Base-by-base conservation (phyloP, 2,888 invertebrate genomes). In the Syrista parreyssii region DNA sequence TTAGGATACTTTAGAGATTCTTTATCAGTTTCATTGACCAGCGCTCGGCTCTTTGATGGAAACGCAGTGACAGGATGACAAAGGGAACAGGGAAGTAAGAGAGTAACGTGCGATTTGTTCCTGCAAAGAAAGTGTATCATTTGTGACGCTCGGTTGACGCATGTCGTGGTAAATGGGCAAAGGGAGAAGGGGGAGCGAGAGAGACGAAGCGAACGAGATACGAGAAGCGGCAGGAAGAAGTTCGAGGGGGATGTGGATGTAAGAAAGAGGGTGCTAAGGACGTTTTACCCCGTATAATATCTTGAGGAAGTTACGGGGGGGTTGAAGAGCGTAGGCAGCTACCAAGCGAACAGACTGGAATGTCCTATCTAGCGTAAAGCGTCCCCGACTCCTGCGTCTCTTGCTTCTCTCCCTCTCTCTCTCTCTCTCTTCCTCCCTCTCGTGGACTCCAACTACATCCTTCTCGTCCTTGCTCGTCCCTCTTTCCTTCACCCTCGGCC, bases 301-400 rank as follows among this genome's bases (percentile, higher is more conserved):
- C 40, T 40, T 15, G 23, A 40, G 40, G 40, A 40, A 40, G 40
- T 40, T 40, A 40, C 23, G 1, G 40, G 1, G 40, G 40, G 55
- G 23, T 6, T 55, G 55, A 55, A 23, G 55, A 55, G 23, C 23
- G 55, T 55, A 55, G 55, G 55, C 23, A 55, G 55, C 55, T 55
- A 55, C 55, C 55, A 55, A 23, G 9, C 23, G 55, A 55, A 23
- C 55, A 55, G 55, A 55, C 23, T 55, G 55, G 55, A 55, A 55
- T 55, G 55, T 23, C 15, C 55, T 55, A 55, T 79, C 86, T 85
- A 83, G 83, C 86, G 79, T 81, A 78, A 80, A 82, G 55, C 74
- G 30, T 40, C 75, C 76, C 33, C 36, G 1, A 40, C 33, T 76
- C 76, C 71, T 79, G 68, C 68, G 79, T 75, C 68, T 76, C 31